A percentile compares a stretch with the other conserved stretches of the same genome.
These are phyloP conservation scores for Teleopsis dalmanni DNA, from an alignment of 1,140 invertebrate species.

Conservation along the genomic window DNA sequence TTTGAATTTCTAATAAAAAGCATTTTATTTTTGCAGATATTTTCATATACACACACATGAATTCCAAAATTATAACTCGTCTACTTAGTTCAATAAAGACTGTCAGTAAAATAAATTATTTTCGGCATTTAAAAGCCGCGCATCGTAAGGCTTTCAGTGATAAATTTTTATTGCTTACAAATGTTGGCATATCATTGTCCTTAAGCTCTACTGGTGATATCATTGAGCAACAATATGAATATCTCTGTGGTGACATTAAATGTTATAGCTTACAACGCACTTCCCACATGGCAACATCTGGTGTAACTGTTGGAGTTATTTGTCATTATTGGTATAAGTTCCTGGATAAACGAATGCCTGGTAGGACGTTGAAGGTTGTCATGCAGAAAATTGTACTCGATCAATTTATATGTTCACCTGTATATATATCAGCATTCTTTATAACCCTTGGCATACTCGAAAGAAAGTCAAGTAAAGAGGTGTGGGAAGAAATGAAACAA, in stretches of 20 bases:
- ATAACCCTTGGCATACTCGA: slow-evolving; percentile 67
- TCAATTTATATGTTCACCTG: slow-evolving; percentile 80
- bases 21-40: too few relatives aligned
- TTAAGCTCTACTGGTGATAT: slow-evolving; percentile 73
- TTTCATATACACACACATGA: too few relatives aligned
- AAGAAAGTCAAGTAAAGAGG: slow-evolving; percentile 53
- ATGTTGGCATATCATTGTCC: slow-evolving; percentile 70
- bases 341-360: slow-evolving; percentile 58
- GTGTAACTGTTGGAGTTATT: slow-evolving; percentile 66
- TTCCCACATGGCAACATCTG: slow-evolving; percentile 69
- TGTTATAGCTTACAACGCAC: slow-evolving; percentile 62
- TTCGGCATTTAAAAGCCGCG: too few relatives aligned
- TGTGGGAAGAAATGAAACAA: slow-evolving; percentile 62
- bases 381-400: slow-evolving; percentile 81
- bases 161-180: slow-evolving; percentile 75
- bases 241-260: slow-evolving; percentile 54
- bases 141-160: slow-evolving; percentile 63
- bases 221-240: slow-evolving; percentile 78
- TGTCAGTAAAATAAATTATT: too few relatives aligned
- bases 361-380: slow-evolving; percentile 59
- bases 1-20: too few relatives aligned
- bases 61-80: too few relatives aligned
- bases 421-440: slow-evolving; percentile 77
- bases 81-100: too few relatives aligned
- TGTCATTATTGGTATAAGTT: slow-evolving; percentile 80